Evolutionary conservation across 2,113 vertebrate species (phyloP).

Genomic region (Tenebrosternarchus preto): DNA sequence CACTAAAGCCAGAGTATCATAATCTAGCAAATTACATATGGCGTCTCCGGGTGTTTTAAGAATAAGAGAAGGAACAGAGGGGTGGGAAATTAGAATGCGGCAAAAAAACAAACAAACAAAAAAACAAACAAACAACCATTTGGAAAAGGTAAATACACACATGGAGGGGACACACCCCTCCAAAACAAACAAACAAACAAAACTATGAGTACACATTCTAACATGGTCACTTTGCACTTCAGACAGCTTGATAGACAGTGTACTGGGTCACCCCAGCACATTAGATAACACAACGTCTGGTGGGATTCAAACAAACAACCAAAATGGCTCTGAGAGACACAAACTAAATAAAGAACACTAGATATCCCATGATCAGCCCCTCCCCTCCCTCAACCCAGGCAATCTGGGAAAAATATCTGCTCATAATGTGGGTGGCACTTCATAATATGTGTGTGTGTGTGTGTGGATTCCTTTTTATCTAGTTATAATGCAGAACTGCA

Average conservation of each 20-base stretch:
- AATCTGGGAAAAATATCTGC: constrained; percentile 54
- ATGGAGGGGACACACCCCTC: constrained; percentile 65
- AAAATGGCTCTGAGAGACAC: neutral
- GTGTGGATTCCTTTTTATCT: constrained; percentile 8
- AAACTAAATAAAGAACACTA: neutral
- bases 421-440: constrained; percentile 71
- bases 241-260: too few species aligned
- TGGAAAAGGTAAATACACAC: constrained; percentile 81
- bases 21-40: constrained; percentile 67
- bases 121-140: too few species aligned
- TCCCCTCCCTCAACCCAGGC: neutral
- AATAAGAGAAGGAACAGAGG: constrained; percentile 55
- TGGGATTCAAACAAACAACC: neutral
- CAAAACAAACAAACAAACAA: constrained; percentile 60
- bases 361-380: neutral
- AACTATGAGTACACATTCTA: constrained; percentile 55
- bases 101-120: too few species aligned
- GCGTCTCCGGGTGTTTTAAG: constrained; percentile 51
- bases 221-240: constrained; percentile 56
- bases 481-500: constrained; percentile 43
- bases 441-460: constrained; percentile 44
- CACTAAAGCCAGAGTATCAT: constrained; percentile 84
- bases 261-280: too few species aligned
- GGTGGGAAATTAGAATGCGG: constrained; percentile 65
- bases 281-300: too few species aligned